Base-by-base conservation (phyloP, 2,113 vertebrate species). In the Nibea albiflora region DNA sequence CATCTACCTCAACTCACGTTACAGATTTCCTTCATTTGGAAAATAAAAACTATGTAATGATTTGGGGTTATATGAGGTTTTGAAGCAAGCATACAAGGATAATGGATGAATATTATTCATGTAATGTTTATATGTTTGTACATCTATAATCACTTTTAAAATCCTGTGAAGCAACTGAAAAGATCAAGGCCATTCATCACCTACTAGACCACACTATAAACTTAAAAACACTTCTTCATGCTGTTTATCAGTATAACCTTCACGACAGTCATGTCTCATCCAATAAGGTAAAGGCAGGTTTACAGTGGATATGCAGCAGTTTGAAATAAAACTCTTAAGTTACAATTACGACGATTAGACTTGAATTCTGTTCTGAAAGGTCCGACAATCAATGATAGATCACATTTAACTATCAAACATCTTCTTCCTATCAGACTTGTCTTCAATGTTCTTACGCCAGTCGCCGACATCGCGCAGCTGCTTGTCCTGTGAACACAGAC, bases 401-500 rank as follows among this genome's bases (percentile, higher is more conserved):
- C 95, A 24, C 4, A 19, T 90, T 90, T 94, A 94, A 80, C 97
- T 88, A 85, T 99, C 97, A 0, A 99, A 99, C 98, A 99, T 99
- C 96, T 99, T 99, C 97, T 99, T 99, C 78, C 98, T 96, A 86
- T 98, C 98, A 0, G 98, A 97, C 94, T 99, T 99, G 95, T 99
- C 98, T 86, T 99, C 98, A 4, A 99, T 97, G 92, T 99, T 99
- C 95, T 99, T 99, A 90, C 98, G 96, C 98, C 98, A 99, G 94
- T 99, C 98, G 1, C 97, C 97, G 0, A 98, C 98, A 35, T 95
- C 94, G 56, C 94, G 93, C 60, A 95, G 95, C 84, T 99, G 97
- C 88, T 95, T 95, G 86, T 98, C 96, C 97, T 98, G 90, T 7
- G 20, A 89, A 91, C 76, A 71, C 46, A 79, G 0, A 73, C 0